Evolutionary conservation across 2,113 vertebrate species (phyloP), one percentile per base, ranked within the genome.

Genomic region (Petroica traversi): DNA sequence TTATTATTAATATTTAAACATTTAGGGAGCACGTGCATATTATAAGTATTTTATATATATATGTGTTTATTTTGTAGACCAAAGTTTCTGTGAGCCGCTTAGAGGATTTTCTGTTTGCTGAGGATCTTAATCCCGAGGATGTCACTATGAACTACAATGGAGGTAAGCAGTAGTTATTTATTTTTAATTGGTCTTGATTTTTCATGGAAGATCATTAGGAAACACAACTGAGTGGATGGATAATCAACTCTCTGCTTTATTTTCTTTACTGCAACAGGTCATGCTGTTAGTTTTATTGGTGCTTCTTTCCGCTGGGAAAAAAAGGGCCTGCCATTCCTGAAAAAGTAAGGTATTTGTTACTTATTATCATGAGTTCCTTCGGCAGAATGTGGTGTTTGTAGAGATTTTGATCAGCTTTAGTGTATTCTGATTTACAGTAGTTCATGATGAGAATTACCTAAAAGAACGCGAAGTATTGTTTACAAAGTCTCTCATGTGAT

Each of bases 231-330:
- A 91, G 13, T 38, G 38, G 38, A 49, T 74, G 19, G 31, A 52
- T 90, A 67, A 91, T n/a, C 64, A 97, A 80, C 26, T 66, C 34
- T 75, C 41, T 33, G 23, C 7, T 75, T 64, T 69, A 1, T 67
- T 95, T 87, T 59, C 62, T 86, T 92, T 92, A 71, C 41, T 92
- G 49, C 14, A 71, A 62, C 80, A 97, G 96, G 88, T 96, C 75
- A 96, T 89, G 87, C 94, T 51, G 52, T 97, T 94, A 82, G 57
- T 45, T 97, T 97, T 95, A 91, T 85, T 72, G 95, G 71, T 83
- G 96, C 96, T 40, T 98, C 96, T 52, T 97, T 98, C 49, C 20
- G 38, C 58, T 97, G 95, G 96, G 86, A 96, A 80, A 96, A 95
- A 66, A 92, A 59, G 49, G 88, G 90, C 41, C 38, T 84, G 17